Evolutionary conservation across 64 coral and sea anemone species (phyloP), one percentile per base, ranked within the genome.

Genomic region (Porites lutea): DNA sequence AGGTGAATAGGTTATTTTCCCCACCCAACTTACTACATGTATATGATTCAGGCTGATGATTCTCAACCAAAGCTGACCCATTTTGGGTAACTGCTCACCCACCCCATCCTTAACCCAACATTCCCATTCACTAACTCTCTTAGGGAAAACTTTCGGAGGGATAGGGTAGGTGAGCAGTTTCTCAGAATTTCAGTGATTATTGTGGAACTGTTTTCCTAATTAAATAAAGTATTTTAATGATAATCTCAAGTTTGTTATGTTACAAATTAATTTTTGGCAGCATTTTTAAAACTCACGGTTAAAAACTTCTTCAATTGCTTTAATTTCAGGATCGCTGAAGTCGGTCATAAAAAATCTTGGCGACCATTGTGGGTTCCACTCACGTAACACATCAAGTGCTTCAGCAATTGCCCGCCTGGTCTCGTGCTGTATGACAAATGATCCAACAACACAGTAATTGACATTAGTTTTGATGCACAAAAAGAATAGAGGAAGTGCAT

Each of bases 381-480:
- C 52, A 37, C 62, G 66, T 4, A 88, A 50, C 21, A 88, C 48
- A 47, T 59, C 0, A 19, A 88, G 69, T 54, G 86, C 86, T 76
- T 88, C 69, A 19, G 65, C 50, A 27, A 89, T 89, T 20, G 71
- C 67, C n/a, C 81, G 22, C 45, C 78, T 80, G 49, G 59, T 72
- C 55, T 93, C 91, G 19, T 21, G 59, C 65, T 93, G 83, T 48
- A 79, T 79, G 6, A 88, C 75, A 87, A 93, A 93, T 21, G 91
- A 93, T 13, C 81, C 91, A 52, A 93, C 91, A 86, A 93, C 83
- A 65, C 51, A 73, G 48, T 93, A 88, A 21, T 93, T 63, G 27
- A 93, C 68, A 27, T 87, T 93, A 22, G 91, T 93, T 88, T 93
- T 93, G 12, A 93, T 72, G 37, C 23, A 86, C 55, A 93, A 15